These are phyloP conservation scores for Eupithecia centaureata DNA, from an alignment of 2,888 invertebrate genomes.

Conservation along the genomic window DNA sequence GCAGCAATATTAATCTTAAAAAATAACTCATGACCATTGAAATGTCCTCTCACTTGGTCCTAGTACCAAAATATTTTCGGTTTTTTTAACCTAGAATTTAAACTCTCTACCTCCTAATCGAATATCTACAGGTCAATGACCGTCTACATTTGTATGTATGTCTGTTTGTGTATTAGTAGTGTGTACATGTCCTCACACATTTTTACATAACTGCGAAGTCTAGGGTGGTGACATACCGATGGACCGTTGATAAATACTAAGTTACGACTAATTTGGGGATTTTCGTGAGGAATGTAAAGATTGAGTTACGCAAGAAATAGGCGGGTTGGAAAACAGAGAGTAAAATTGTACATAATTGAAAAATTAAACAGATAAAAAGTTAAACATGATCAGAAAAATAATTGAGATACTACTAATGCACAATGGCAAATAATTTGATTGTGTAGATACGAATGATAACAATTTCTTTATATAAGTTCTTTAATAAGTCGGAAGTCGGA, in stretches of 20 bases:
- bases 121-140: slow-evolving; percentile 66
- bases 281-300: neutral
- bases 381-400: no score
- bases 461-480: no score
- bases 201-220: slow-evolving; percentile 38
- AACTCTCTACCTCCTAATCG: slow-evolving; percentile 34
- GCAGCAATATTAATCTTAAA: no score
- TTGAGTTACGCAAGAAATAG: neutral
- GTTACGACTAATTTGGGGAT: slow-evolving; percentile 37
- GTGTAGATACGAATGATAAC: neutral
- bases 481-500: no score
- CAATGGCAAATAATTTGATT: no score
- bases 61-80: neutral
- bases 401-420: no score
- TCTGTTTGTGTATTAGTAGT: slow-evolving; percentile 41
- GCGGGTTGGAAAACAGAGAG: no score
- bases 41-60: neutral
- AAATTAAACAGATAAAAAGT: no score
- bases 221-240: slow-evolving; percentile 38
- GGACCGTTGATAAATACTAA: slow-evolving; percentile 45
- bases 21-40: no score
- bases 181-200: slow-evolving; percentile 53
- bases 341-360: no score
- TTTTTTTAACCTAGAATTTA: neutral
- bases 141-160: slow-evolving; percentile 47